Evolutionary conservation across 2,888 invertebrate genomes (phyloP).

Genomic region (Pachliopta kotzebuea): DNA sequence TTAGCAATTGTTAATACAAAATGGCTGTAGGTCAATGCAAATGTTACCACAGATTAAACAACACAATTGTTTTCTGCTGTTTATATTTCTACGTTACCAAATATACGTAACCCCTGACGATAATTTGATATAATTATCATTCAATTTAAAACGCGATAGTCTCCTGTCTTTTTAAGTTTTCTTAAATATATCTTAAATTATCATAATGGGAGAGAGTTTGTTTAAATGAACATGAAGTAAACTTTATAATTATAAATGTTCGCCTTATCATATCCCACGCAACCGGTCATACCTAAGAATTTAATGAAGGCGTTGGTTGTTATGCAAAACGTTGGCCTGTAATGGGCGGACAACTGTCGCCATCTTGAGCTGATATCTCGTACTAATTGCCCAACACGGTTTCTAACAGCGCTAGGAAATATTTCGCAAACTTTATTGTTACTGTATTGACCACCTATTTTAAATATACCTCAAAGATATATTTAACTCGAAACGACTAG

Average conservation of each 20-base stretch:
- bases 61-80: too few relatives aligned
- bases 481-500: too few relatives aligned
- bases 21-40: too few relatives aligned
- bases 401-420: not conserved
- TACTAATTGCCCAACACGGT: not conserved
- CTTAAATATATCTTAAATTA: not conserved
- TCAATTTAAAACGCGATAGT: too few relatives aligned
- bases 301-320: constrained; percentile 1
- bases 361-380: constrained; percentile 22
- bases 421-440: constrained; percentile 1
- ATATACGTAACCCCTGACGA: too few relatives aligned
- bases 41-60: too few relatives aligned
- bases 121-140: too few relatives aligned
- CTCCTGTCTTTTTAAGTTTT: not conserved
- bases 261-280: constrained; percentile 1
- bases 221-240: not conserved
- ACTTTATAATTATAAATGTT: not conserved
- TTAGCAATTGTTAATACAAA: too few relatives aligned
- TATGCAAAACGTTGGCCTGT: constrained; percentile 6
- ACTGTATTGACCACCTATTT: not conserved
- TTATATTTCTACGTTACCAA: too few relatives aligned
- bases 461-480: not conserved
- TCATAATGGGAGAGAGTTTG: not conserved
- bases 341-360: constrained; percentile 33
- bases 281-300: constrained; percentile 2